These are phyloP conservation scores for Trachurus trachurus DNA, from an alignment of 2,797 vertebrate species.

Conservation along the genomic window DNA sequence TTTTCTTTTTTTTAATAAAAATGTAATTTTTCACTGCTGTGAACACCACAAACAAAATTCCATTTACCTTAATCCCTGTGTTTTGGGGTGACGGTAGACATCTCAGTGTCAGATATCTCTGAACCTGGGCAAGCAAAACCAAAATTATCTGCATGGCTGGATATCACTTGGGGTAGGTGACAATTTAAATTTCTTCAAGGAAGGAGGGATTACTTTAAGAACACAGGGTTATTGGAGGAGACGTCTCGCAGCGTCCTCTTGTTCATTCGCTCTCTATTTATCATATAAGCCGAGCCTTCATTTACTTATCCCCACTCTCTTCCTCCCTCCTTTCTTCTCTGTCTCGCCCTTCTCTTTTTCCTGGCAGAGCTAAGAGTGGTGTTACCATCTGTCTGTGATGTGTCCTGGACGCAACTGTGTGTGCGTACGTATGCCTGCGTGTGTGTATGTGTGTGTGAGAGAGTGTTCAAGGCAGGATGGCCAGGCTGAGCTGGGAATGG, in stretches of 20 bases:
- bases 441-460: conserved; percentile 43
- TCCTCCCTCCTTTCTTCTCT: conserved; percentile 37
- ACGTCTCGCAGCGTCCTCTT: conserved; percentile 26
- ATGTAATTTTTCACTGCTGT: not conserved
- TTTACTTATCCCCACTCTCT: conserved; percentile 37
- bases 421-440: conserved; percentile 25
- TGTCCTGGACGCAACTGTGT: conserved; percentile 60
- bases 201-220: conserved; percentile 43
- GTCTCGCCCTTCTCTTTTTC: conserved; percentile 69
- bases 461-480: conserved; percentile 59
- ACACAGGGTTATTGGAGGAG: conserved; percentile 38
- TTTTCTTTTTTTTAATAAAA: not conserved
- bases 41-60: not conserved
- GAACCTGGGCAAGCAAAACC: not conserved
- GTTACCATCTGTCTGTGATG: conserved; percentile 77
- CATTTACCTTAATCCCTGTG: not conserved
- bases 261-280: conserved; percentile 38
- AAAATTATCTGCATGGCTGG: not conserved
- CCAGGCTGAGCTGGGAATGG: conserved; percentile 74
- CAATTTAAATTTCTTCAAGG: conserved; percentile 29
- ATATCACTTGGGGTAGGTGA: not conserved
- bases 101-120: not conserved
- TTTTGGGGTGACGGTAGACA: not conserved
- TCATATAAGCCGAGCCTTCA: conserved; percentile 48
- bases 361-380: conserved; percentile 71